Evolutionary conservation across 2,888 invertebrate genomes (phyloP), one percentile per base, ranked within the genome.

Genomic region (Actias luna): DNA sequence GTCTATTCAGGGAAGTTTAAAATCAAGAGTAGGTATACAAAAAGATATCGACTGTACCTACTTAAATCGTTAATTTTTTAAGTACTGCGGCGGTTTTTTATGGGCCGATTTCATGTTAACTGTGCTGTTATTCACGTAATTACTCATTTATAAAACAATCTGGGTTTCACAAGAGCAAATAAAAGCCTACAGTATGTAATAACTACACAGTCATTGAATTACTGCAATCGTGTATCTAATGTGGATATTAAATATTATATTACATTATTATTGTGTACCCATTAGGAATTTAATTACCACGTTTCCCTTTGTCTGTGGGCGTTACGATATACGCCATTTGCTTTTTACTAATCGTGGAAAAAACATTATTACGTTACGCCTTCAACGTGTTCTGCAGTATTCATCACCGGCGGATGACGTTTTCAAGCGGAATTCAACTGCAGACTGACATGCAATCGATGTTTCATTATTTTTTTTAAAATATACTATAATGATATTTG

Each of bases 271-370:
- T 68, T 71, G 62, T 67, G 65, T 66, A 69, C 68, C 69, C 71
- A 77, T 77, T 72, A 74, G 64, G 36, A 70, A 69, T 74, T 76
- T 80, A 83, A 82, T 84, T 76, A 79, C 68, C 75, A 71, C 73
- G 66, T 76, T 79, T 72, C 69, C 74, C 71, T 69, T 69, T 74
- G 70, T 67, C 72, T 63, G 74, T 77, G 78, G 84, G 84, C 78
- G 86, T 77, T 75, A 72, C 66, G 65, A 70, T 76, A 72, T 74
- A 71, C 69, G 77, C 79, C 83, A 80, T 82, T 83, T 84, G 81
- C 83, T 79, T 76, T 76, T 79, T 69, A 78, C 74, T 80, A 79
- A 79, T 76, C 73, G 79, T 71, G 72, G 80, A 83, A 87, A 86
- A 86, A 86, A 83, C 72, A 71, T 67, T 66, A 66, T 66, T 65